A percentile compares a stretch with the other conserved stretches of the same genome.
Evolutionary conservation across 64 coral and sea anemone species (phyloP).

Genomic region (Montipora efflorescens): DNA sequence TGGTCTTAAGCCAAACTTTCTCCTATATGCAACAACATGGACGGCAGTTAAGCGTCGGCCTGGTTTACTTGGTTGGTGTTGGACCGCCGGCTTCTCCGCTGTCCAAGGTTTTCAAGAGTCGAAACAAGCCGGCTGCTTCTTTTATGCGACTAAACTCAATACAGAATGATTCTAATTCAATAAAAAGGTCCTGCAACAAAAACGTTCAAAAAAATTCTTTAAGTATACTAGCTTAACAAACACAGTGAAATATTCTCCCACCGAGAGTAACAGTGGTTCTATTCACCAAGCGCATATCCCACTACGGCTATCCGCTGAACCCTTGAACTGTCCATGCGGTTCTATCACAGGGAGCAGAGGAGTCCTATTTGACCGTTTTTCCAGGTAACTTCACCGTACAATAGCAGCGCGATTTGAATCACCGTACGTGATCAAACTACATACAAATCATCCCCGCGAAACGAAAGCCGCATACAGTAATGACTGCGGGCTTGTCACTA

Average conservation of each 20-base stretch:
- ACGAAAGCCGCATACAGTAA: too few relatives aligned
- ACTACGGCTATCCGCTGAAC: too few relatives aligned
- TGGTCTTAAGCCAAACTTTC: background rate
- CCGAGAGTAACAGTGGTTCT: too few relatives aligned
- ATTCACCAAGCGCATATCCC: too few relatives aligned
- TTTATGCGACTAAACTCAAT: constrained; percentile 98
- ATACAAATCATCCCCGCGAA: too few relatives aligned
- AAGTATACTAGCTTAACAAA: background rate
- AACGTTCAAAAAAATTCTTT: background rate
- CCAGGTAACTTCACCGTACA: too few relatives aligned
- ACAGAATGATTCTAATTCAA: constrained; percentile 98
- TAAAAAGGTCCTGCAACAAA: constrained; percentile 92
- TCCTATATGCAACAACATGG: background rate
- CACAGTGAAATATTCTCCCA: background rate
- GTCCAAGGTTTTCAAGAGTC: constrained; percentile 91
- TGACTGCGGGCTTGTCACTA: too few relatives aligned
- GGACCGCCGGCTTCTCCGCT: constrained; percentile 69
- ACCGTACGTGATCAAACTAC: too few relatives aligned
- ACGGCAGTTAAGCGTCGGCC: background rate
- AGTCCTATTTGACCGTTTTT: too few relatives aligned
- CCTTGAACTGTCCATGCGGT: too few relatives aligned
- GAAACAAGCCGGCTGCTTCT: constrained; percentile 93
- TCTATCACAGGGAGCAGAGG: too few relatives aligned
- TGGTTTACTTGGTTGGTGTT: constrained; percentile 68
- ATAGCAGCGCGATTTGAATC: too few relatives aligned